Conservation (phyloP, 2,888 invertebrate species). For the Lottia gigantea region DNA sequence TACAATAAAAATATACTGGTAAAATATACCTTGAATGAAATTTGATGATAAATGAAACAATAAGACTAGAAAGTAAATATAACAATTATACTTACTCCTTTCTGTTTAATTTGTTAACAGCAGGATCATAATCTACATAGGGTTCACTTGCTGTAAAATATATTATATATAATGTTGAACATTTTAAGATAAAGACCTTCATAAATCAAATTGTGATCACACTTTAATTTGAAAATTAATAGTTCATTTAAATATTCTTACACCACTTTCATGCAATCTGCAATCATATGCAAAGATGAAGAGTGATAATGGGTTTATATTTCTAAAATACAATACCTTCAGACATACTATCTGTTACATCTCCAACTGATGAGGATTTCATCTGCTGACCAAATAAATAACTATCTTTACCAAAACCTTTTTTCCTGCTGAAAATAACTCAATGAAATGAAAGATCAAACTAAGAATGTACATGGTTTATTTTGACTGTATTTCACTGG, state of each 20-base stretch:
- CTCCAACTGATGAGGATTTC: constrained; percentile 16
- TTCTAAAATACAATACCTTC: no score
- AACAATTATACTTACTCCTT: constrained; percentile 31
- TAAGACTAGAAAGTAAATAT: neutral
- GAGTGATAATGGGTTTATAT: no score
- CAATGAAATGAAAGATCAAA: no score
- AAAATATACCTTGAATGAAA: neutral
- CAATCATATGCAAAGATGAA: no score
- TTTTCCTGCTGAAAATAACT: constrained; percentile 19
- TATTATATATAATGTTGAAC: neutral
- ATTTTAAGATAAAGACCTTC: no score
- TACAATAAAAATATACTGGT: neutral
- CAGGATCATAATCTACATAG: constrained; percentile 37
- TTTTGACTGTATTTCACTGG: no score
- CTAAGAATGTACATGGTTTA: no score
- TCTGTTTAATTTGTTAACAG: constrained; percentile 27
- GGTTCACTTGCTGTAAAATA: constrained; percentile 23
- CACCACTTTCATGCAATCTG: no score
- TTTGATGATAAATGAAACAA: neutral
- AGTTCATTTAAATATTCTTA: no score
- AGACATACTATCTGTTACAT: constrained; percentile 11
- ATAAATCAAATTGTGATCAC: no score
- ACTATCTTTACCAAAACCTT: constrained; percentile 38
- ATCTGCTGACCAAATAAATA: constrained; percentile 44
- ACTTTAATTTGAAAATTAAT: no score